phyloP scores from a whole-genome alignment of 2,113 vertebrate species.

The Oreotrochilus melanogaster region DNA sequence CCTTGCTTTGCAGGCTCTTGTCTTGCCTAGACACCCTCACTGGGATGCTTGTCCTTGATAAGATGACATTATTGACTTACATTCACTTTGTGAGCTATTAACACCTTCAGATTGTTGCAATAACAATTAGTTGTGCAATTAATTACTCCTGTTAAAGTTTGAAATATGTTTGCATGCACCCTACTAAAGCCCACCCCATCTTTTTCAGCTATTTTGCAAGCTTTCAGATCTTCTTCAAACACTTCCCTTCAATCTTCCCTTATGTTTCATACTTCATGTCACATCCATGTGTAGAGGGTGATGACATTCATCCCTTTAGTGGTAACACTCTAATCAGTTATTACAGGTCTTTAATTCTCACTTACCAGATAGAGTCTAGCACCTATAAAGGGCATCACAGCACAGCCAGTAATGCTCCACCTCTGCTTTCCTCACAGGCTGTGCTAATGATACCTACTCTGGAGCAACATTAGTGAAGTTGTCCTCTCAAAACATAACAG shows the following conservation, averaged over 20 bases:
- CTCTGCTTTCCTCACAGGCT: neutral
- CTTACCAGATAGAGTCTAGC: neutral
- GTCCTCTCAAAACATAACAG: neutral
- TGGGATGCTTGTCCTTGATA: neutral
- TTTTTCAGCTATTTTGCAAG: neutral
- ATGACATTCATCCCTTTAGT: neutral
- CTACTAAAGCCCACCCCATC: neutral
- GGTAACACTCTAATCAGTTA: neutral
- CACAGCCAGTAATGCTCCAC: neutral
- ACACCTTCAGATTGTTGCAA: neutral
- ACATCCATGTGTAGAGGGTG: neutral
- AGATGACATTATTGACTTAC: neutral
- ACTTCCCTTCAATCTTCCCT: neutral
- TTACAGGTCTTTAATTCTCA: neutral
- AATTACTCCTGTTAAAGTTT: neutral
- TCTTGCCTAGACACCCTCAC: neutral
- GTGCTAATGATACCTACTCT: neutral
- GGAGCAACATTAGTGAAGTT: neutral
- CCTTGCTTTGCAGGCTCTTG: neutral
- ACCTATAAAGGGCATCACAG: neutral
- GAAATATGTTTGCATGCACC: neutral
- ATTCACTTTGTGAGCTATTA: neutral
- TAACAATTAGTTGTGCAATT: neutral
- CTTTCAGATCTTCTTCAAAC: neutral
- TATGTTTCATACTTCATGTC: neutral